Conservation (phyloP, 2,888 invertebrate genomes). For the Hyposoter dolosus region DNA sequence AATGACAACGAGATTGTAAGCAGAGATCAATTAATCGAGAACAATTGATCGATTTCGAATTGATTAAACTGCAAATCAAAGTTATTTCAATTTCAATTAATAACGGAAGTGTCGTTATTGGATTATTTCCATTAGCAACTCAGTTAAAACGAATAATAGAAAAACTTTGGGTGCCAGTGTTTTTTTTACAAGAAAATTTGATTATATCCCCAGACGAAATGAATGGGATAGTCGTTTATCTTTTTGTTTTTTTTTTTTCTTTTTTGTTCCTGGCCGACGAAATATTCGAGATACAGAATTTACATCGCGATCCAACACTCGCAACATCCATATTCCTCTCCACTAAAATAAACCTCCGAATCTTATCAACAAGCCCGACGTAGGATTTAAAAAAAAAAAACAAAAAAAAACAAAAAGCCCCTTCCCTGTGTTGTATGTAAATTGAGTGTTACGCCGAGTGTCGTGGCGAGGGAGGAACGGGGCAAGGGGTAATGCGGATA, state of each 20-base stretch:
- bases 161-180: neutral
- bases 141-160: neutral
- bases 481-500: slow-evolving; percentile 65
- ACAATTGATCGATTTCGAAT: neutral
- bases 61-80: neutral
- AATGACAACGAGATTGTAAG: neutral
- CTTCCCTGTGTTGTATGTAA: slow-evolving; percentile 71
- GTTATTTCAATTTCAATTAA: neutral
- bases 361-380: slow-evolving; percentile 8
- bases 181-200: neutral
- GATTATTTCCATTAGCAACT: neutral
- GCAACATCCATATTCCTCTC: slow-evolving; percentile 25
- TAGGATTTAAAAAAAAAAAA: neutral
- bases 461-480: slow-evolving; percentile 58
- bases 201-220: neutral
- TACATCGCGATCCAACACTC: slow-evolving; percentile 19
- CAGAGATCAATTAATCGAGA: neutral
- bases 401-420: slow-evolving; percentile 29
- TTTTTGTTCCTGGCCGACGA: neutral
- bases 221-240: neutral
- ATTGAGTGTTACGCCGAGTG: slow-evolving; percentile 67
- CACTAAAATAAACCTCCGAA: slow-evolving; percentile 19
- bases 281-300: slow-evolving; percentile 25
- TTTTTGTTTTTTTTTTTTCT: neutral
- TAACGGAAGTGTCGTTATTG: neutral